Conservation (phyloP, 2,888 invertebrate genomes). For the Diaprepes abbreviatus region DNA sequence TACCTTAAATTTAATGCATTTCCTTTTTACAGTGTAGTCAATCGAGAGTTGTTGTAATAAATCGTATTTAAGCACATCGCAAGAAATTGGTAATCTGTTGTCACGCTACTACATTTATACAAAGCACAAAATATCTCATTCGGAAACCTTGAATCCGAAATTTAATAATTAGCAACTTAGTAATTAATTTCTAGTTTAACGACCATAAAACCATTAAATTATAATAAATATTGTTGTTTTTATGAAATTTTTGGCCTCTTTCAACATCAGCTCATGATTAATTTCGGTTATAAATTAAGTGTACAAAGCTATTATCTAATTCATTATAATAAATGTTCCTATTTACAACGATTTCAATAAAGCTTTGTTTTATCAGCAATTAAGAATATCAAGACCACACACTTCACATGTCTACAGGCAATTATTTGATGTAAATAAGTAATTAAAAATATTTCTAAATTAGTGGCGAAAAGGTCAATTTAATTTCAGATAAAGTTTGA, state of each 20-base stretch:
- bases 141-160: slow-evolving; percentile 8
- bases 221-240: slow-evolving; percentile 19
- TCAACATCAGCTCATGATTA: slow-evolving; percentile 15
- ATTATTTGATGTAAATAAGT: slow-evolving; percentile 59
- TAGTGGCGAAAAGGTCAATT: slow-evolving; percentile 59
- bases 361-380: slow-evolving; percentile 54
- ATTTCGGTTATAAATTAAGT: slow-evolving; percentile 17
- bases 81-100: no score
- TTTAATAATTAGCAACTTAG: slow-evolving; percentile 16
- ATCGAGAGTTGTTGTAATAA: no score
- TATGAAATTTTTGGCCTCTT: slow-evolving; percentile 26
- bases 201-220: slow-evolving; percentile 6
- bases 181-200: slow-evolving; percentile 19
- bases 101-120: no score
- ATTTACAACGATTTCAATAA: slow-evolving; percentile 47
- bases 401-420: slow-evolving; percentile 56
- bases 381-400: slow-evolving; percentile 54
- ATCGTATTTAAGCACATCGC: no score
- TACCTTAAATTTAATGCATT: no score
- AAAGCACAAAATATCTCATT: no score
- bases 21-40: no score
- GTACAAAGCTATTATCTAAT: slow-evolving; percentile 29
- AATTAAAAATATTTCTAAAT: slow-evolving; percentile 60
- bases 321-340: slow-evolving; percentile 46
- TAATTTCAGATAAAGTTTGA: slow-evolving; percentile 59